phyloP scores from a whole-genome alignment of 2,888 invertebrate genomes.

The Ectropis crepuscularia region DNA sequence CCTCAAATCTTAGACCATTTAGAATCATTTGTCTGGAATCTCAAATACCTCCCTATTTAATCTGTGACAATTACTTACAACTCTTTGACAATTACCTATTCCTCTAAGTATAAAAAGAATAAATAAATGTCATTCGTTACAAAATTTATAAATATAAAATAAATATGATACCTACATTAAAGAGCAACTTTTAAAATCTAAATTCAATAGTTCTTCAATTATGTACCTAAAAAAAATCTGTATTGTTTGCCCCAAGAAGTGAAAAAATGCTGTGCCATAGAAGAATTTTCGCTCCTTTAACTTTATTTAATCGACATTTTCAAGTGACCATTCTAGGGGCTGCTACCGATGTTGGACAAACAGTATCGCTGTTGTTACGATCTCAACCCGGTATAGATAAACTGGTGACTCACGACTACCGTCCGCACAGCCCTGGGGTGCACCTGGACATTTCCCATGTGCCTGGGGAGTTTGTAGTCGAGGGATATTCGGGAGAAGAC shows the following conservation, averaged over 20 bases:
- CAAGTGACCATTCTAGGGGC: conserved; percentile 73
- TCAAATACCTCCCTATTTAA: too few relatives aligned
- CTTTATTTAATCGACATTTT: conserved; percentile 46
- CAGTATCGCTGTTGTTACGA: conserved; percentile 84
- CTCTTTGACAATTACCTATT: too few relatives aligned
- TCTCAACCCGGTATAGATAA: conserved; percentile 84
- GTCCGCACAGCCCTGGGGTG: conserved; percentile 66
- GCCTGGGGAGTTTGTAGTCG: conserved; percentile 62
- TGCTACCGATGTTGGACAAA: conserved; percentile 81
- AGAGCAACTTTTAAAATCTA: too few relatives aligned
- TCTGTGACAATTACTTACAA: too few relatives aligned
- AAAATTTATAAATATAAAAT: too few relatives aligned
- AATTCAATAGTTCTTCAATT: too few relatives aligned
- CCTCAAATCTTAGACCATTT: too few relatives aligned
- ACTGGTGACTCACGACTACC: conserved; percentile 84
- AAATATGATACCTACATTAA: too few relatives aligned
- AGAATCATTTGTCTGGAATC: too few relatives aligned
- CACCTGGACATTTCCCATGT: conserved; percentile 77
- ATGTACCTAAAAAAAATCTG: too few relatives aligned
- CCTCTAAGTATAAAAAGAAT: too few relatives aligned
- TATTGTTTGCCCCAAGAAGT: background rate
- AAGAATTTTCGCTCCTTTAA: conserved; percentile 31
- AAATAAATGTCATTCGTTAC: too few relatives aligned
- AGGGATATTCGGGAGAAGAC: conserved; percentile 61
- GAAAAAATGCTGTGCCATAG: conserved; percentile 41